Conservation (phyloP, 2,113 vertebrate genomes). For the Melanerpes aurifrons region DNA sequence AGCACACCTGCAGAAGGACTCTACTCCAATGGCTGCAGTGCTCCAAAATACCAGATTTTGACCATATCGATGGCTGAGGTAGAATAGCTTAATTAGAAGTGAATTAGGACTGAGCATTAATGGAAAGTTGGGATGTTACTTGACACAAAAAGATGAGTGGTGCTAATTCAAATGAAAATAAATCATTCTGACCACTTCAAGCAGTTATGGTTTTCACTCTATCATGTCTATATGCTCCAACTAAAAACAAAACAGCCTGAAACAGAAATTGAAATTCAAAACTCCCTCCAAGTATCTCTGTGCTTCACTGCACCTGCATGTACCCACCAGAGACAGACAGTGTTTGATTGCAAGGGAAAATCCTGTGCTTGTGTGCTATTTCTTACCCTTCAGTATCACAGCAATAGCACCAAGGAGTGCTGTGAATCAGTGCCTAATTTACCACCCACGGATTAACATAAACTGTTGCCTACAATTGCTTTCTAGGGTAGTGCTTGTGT, state of each 20-base stretch:
- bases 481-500: background rate
- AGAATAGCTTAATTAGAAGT: background rate
- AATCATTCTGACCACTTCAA: accelerated
- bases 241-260: background rate
- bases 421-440: slow-evolving; percentile 17
- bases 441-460: background rate
- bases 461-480: background rate
- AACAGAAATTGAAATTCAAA: background rate
- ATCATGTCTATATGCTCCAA: background rate
- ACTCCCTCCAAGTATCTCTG: background rate
- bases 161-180: background rate
- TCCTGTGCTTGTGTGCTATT: background rate
- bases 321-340: background rate
- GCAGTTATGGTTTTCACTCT: background rate
- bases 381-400: background rate
- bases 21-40: background rate
- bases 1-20: slow-evolving; percentile 59
- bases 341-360: background rate
- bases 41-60: background rate
- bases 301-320: slow-evolving; percentile 19
- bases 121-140: background rate
- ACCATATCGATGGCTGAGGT: background rate
- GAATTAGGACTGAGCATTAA: background rate
- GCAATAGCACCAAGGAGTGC: background rate
- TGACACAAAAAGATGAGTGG: background rate